Base-by-base conservation (phyloP, 2,888 invertebrate genomes). In the Strigamia transsilvanica region DNA sequence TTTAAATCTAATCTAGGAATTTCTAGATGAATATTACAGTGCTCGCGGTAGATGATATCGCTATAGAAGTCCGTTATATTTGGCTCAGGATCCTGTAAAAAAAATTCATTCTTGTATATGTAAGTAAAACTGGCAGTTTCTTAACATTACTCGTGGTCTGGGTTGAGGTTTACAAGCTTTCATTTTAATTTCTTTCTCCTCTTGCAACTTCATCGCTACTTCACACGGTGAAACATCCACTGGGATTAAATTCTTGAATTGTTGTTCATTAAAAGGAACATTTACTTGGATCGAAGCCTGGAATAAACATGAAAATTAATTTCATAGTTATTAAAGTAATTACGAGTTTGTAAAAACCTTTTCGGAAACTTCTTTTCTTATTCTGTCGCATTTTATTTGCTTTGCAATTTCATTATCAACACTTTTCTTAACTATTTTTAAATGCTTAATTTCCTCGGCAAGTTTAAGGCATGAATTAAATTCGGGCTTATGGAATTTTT, bases 301-400 rank as follows among this genome's bases (percentile, higher is more conserved):
- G 2, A 32, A 41, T 23, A 32, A 9, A 13, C 10, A 32, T 7
- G n/a, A 32, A 27, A 73, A 13, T 1, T 15, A 73, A 34, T 15
- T 21, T 34, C 2, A 15, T 79, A 79, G 5, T 27, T 5, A 4
- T n/a, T 13, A 79, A 79, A 34, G 2, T 15, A 9, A 32, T 66
- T 6, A 15, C 5, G n/a, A 9, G 1, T 2, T 27, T 13, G 7
- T 5, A 10, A 80, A 6, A 13, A 80, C 80, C 80, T 80, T 80
- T 80, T 80, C 80, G n/a, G 41, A 46, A 18, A 80, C 41, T 78
- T 78, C 34, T n/a, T 78, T 21, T 78, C 18, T 34, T 34, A 78
- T 34, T 32, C 7, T 42, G 13, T 80, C 46, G 5, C 21, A 9
- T 42, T 80, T 46, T 42, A 80, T n/a, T 42, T 80, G 23, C 15